A percentile compares a stretch with the other conserved stretches of the same genome.
These are phyloP conservation scores for Grapholita molesta DNA, from an alignment of 1,140 invertebrate genomes.

Conservation along the genomic window DNA sequence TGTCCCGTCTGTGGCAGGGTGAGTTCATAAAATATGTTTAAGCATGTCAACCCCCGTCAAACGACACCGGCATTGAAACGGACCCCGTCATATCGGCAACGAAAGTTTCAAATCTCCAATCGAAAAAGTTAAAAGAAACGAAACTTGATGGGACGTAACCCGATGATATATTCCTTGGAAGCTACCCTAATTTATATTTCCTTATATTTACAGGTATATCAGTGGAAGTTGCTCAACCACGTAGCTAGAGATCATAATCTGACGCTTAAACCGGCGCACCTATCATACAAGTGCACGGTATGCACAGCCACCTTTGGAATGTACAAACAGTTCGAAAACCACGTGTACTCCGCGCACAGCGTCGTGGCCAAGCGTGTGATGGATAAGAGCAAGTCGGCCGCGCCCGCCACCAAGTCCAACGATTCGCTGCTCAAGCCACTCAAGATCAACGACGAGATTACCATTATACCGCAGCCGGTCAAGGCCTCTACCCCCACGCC, in stretches of 20 bases:
- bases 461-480: slow-evolving; percentile 91
- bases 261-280: slow-evolving; percentile 93
- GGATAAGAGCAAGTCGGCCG: slow-evolving; percentile 83
- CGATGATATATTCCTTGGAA: neutral
- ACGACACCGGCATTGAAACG: too few relatives aligned
- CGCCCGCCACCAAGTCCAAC: slow-evolving; percentile 49
- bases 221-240: slow-evolving; percentile 94
- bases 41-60: too few relatives aligned
- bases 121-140: too few relatives aligned
- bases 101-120: too few relatives aligned
- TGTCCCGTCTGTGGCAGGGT: slow-evolving; percentile 96
- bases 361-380: slow-evolving; percentile 89
- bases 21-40: slow-evolving; percentile 39
- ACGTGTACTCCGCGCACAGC: slow-evolving; percentile 95
- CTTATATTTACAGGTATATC: slow-evolving; percentile 85
- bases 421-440: slow-evolving; percentile 86
- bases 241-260: slow-evolving; percentile 94
- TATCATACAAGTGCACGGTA: slow-evolving; percentile 96
- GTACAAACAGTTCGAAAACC: slow-evolving; percentile 97
- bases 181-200: neutral
- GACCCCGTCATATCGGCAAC: too few relatives aligned
- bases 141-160: too few relatives aligned
- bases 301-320: slow-evolving; percentile 96
- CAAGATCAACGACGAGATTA: slow-evolving; percentile 94
- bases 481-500: slow-evolving; percentile 28